Conservation (phyloP, 2,888 invertebrate species). For the Chelonus formosanus region DNA sequence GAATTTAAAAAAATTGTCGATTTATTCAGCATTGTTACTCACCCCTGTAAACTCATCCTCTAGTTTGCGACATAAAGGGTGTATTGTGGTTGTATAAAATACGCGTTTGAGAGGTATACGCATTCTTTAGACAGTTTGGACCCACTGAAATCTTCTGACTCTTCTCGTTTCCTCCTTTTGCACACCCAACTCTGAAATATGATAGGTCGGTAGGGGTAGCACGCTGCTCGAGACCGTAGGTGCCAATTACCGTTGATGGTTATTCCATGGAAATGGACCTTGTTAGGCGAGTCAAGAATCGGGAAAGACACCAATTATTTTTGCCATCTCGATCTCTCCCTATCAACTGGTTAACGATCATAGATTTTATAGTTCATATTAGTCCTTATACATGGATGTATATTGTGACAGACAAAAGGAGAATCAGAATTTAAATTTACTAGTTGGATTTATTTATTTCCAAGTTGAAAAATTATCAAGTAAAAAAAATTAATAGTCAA, state of each 20-base stretch:
- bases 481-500: too few relatives aligned
- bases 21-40: conserved; percentile 56
- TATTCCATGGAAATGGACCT: conserved; percentile 65
- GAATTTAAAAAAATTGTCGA: conserved; percentile 60
- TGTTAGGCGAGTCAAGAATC: conserved; percentile 60
- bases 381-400: background rate
- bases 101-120: conserved; percentile 52
- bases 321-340: conserved; percentile 53
- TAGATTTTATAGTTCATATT: conserved; percentile 26
- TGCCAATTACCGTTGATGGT: conserved; percentile 65
- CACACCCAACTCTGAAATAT: conserved; percentile 56
- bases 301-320: conserved; percentile 61
- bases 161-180: conserved; percentile 41
- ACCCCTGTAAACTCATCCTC: conserved; percentile 18
- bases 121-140: conserved; percentile 45
- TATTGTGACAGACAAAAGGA: conserved; percentile 13
- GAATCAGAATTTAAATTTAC: too few relatives aligned
- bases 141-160: conserved; percentile 29
- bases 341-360: conserved; percentile 38
- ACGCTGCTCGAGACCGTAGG: conserved; percentile 48
- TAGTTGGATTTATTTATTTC: too few relatives aligned
- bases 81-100: conserved; percentile 50
- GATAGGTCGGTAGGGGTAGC: conserved; percentile 46
- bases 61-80: conserved; percentile 14
- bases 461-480: too few relatives aligned